Conservation (phyloP, 2,888 invertebrate species). For the Raillietiella orientalis region DNA sequence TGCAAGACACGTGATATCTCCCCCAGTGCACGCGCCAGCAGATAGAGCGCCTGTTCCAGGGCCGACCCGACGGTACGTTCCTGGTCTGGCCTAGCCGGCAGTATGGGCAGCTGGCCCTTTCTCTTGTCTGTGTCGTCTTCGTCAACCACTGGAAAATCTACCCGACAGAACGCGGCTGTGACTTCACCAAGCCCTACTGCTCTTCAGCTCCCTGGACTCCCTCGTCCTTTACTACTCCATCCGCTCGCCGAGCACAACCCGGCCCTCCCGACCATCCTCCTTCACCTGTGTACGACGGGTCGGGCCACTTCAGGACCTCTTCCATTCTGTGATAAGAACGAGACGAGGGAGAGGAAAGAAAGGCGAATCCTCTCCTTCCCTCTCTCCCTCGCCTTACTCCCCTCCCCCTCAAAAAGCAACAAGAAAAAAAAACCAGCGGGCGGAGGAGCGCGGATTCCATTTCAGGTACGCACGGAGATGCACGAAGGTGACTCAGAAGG, state of each 20-base stretch:
- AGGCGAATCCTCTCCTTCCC: too few species aligned
- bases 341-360: too few species aligned
- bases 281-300: slow-evolving; percentile 30
- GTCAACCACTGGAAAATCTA: slow-evolving; percentile 79
- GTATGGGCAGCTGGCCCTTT: too few species aligned
- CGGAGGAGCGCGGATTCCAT: too few species aligned
- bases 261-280: slow-evolving; percentile 42
- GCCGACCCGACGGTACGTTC: slow-evolving; percentile 65
- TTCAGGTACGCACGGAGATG: too few species aligned
- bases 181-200: slow-evolving; percentile 81
- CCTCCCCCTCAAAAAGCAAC: too few species aligned
- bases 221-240: slow-evolving; percentile 72
- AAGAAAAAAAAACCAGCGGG: too few species aligned
- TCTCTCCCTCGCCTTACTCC: too few species aligned
- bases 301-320: too few species aligned
- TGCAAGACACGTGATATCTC: slow-evolving; percentile 41
- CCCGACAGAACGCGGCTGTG: slow-evolving; percentile 53
- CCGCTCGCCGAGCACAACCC: slow-evolving; percentile 78
- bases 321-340: too few species aligned
- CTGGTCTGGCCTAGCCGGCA: too few species aligned
- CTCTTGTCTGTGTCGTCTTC: slow-evolving; percentile 44
- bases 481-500: too few species aligned
- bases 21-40: slow-evolving; percentile 37
- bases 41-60: slow-evolving; percentile 38
- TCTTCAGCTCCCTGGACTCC: slow-evolving; percentile 52